Percentiles rank a stretch among this genome's conserved stretches.
Evolutionary conservation across 2,113 vertebrate genomes (phyloP).

Genomic region (Chunga burmeisteri): DNA sequence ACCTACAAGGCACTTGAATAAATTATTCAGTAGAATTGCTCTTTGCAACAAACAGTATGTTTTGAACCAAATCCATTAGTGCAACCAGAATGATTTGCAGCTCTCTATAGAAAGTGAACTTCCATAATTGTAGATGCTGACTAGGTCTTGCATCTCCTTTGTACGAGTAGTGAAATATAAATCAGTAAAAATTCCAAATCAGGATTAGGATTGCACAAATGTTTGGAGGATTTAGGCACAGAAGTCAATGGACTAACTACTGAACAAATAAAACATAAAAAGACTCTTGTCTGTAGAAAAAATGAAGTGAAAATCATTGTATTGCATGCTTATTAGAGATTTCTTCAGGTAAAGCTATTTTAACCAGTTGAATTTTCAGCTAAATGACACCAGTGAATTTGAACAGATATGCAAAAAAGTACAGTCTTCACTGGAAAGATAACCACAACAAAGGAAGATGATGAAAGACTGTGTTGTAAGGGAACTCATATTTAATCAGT

Average conservation of each 20-base stretch:
- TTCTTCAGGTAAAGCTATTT: not conserved
- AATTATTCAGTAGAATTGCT: not conserved
- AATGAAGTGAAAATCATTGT: not conserved
- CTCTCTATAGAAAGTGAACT: not conserved
- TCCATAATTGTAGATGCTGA: not conserved
- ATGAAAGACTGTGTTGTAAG: not conserved
- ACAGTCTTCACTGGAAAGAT: not conserved
- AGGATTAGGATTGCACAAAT: not conserved
- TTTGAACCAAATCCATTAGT: not conserved
- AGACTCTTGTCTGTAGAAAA: not conserved
- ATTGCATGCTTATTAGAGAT: not conserved
- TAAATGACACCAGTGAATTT: not conserved
- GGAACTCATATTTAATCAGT: not conserved
- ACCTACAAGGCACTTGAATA: not conserved
- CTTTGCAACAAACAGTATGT: not conserved
- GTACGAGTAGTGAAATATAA: not conserved
- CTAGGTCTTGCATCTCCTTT: not conserved
- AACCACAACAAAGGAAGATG: not conserved
- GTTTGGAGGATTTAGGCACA: not conserved
- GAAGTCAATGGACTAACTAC: not conserved
- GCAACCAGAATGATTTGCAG: not conserved
- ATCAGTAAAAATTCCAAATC: not conserved
- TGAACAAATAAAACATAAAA: not conserved
- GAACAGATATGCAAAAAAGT: not conserved
- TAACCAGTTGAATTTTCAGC: not conserved